A percentile compares a stretch with the other conserved stretches of the same genome.
phyloP scores from a whole-genome alignment of 2,113 vertebrate genomes.

The Coracopsis vasa region DNA sequence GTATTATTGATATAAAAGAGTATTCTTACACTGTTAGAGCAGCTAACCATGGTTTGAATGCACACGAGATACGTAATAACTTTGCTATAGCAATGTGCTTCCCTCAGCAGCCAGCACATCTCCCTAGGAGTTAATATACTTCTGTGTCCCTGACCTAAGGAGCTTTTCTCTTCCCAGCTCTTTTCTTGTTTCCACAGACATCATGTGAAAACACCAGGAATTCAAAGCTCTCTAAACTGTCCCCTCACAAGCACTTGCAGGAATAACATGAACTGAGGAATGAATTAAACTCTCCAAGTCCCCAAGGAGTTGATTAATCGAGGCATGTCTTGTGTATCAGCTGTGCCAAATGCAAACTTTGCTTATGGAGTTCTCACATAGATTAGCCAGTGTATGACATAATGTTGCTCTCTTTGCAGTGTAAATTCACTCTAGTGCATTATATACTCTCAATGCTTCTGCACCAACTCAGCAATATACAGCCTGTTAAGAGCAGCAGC shows the following conservation, averaged over 20 bases:
- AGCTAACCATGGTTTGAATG: background rate
- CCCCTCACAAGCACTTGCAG: background rate
- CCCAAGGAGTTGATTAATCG: background rate
- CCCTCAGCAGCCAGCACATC: background rate
- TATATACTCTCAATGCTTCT: background rate
- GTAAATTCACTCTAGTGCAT: background rate
- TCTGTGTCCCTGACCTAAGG: background rate
- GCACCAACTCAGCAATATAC: background rate
- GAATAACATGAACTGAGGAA: background rate
- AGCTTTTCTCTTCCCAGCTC: background rate
- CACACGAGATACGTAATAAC: background rate
- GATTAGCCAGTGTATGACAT: background rate
- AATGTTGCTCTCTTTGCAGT: background rate
- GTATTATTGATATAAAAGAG: background rate
- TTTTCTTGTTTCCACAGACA: background rate
- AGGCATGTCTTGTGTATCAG: background rate
- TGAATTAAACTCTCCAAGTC: background rate
- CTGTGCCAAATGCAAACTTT: background rate
- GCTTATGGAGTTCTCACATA: background rate
- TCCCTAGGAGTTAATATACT: background rate
- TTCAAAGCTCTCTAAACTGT: background rate
- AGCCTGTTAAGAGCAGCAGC: background rate
- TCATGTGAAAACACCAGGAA: background rate
- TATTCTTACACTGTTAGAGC: background rate
- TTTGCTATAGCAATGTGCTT: accelerated